Evolutionary conservation across 2,113 vertebrate genomes (phyloP).

Genomic region (Zeus faber): DNA sequence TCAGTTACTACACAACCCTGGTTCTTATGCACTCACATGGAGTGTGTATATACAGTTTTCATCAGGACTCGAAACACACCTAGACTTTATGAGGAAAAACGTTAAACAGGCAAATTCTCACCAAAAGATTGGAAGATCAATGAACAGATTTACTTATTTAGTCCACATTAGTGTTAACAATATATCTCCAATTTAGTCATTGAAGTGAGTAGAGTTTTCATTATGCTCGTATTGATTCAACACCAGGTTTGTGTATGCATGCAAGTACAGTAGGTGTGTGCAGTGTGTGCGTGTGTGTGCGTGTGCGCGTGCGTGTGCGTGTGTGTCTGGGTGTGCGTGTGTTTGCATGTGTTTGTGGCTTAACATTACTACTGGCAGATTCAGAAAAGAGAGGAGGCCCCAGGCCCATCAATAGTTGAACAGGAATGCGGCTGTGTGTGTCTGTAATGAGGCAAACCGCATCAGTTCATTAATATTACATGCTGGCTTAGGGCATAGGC

Average conservation of each 20-base stretch:
- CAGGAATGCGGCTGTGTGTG: slow-evolving; percentile 60
- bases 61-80: too few relatives aligned
- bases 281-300: slow-evolving; percentile 6
- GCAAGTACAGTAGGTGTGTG: background rate
- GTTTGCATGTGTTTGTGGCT: slow-evolving; percentile 35
- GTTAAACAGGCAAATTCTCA: too few relatives aligned
- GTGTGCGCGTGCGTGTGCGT: slow-evolving; percentile 9
- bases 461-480: slow-evolving; percentile 77
- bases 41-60: too few relatives aligned
- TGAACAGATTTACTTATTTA: too few relatives aligned
- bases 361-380: slow-evolving; percentile 52
- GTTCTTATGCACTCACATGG: too few relatives aligned
- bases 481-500: slow-evolving; percentile 51
- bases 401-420: slow-evolving; percentile 77
- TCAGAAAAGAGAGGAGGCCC: slow-evolving; percentile 54
- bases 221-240: too few relatives aligned
- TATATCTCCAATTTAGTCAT: too few relatives aligned
- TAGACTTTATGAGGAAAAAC: too few relatives aligned
- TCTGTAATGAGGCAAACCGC: slow-evolving; percentile 73
- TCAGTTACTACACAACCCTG: too few relatives aligned
- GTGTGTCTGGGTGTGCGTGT: slow-evolving; percentile 29
- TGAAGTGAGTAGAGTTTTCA: too few relatives aligned
- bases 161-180: too few relatives aligned
- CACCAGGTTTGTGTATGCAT: background rate
- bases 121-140: too few relatives aligned